phyloP scores from a whole-genome alignment of 2,797 vertebrate genomes.

The Xenopus petersii region DNA sequence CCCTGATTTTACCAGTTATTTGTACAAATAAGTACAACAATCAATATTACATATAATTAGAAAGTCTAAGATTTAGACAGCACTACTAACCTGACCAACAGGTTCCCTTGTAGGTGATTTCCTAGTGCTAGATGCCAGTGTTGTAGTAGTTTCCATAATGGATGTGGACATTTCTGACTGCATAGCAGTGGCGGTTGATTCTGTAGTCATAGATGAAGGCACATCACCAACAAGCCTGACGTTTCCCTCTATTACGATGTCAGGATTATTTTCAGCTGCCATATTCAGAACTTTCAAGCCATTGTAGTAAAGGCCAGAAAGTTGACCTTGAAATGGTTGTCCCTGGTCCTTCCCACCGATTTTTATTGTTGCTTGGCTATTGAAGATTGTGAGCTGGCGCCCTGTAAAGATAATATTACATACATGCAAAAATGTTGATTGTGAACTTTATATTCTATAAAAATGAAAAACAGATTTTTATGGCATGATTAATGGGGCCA shows the following conservation, averaged over 20 bases:
- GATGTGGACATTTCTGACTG: constrained; percentile 93
- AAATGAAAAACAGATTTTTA: constrained; percentile 82
- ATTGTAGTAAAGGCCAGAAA: constrained; percentile 99
- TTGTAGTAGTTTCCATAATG: constrained; percentile 95
- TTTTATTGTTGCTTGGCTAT: constrained; percentile 98
- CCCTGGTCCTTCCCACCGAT: constrained; percentile 94
- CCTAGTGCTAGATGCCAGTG: constrained; percentile 83
- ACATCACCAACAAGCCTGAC: constrained; percentile 96
- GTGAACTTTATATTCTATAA: constrained; percentile 70
- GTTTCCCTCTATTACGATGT: constrained; percentile 92
- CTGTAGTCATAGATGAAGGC: constrained; percentile 93
- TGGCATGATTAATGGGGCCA: constrained; percentile 87
- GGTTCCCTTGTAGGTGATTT: constrained; percentile 89
- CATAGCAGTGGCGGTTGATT: constrained; percentile 93
- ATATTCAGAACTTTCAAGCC: constrained; percentile 99
- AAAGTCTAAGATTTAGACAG: too few relatives aligned
- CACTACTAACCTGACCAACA: constrained; percentile 77
- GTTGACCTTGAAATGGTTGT: constrained; percentile 96
- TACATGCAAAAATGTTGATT: constrained; percentile 88
- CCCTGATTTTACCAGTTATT: too few relatives aligned
- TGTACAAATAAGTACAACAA: too few relatives aligned
- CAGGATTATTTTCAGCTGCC: constrained; percentile 93
- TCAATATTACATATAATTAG: not conserved
- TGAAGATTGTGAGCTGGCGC: constrained; percentile 99
- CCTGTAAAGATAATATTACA: constrained; percentile 94